These are phyloP conservation scores for Scalopus aquaticus DNA, from an alignment of 2,113 vertebrate genomes.

Conservation along the genomic window DNA sequence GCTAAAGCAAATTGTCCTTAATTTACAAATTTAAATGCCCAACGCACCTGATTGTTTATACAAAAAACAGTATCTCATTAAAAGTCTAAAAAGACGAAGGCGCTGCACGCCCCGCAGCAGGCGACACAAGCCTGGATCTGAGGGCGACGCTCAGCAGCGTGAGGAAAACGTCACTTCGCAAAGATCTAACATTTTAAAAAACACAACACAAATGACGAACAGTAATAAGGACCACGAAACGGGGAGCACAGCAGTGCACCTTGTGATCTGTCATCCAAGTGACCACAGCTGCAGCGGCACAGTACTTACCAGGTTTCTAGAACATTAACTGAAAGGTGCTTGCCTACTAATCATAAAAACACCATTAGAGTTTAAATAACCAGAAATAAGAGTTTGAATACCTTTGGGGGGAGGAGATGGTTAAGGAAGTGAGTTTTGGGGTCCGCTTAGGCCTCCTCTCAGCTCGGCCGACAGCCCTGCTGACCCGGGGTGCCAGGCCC, in stretches of 20 bases:
- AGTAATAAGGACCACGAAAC: background rate
- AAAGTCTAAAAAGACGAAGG: constrained; percentile 12
- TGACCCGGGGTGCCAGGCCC: no score
- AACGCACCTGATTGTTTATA: background rate
- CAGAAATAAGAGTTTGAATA: background rate
- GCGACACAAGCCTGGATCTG: constrained; percentile 5
- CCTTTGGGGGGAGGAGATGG: background rate
- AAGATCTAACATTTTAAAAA: constrained; percentile 7
- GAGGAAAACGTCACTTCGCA: constrained; percentile 60
- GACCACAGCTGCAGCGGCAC: constrained; percentile 1
- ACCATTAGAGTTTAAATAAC: background rate
- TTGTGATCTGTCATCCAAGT: constrained; percentile 12
- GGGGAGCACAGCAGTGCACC: background rate
- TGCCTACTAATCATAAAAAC: background rate
- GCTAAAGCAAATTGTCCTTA: constrained; percentile 63
- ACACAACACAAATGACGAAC: no score
- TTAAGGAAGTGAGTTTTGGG: background rate
- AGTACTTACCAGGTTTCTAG: constrained; percentile 68
- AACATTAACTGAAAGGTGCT: background rate
- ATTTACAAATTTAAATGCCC: constrained; percentile 50
- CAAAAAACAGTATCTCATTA: background rate
- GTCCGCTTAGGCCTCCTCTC: background rate
- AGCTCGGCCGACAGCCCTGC: background rate
- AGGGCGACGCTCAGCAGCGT: background rate
- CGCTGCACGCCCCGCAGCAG: constrained; percentile 3